These are phyloP conservation scores for Halocaridina rubra DNA, from an alignment of 2,888 invertebrate species.

Conservation along the genomic window DNA sequence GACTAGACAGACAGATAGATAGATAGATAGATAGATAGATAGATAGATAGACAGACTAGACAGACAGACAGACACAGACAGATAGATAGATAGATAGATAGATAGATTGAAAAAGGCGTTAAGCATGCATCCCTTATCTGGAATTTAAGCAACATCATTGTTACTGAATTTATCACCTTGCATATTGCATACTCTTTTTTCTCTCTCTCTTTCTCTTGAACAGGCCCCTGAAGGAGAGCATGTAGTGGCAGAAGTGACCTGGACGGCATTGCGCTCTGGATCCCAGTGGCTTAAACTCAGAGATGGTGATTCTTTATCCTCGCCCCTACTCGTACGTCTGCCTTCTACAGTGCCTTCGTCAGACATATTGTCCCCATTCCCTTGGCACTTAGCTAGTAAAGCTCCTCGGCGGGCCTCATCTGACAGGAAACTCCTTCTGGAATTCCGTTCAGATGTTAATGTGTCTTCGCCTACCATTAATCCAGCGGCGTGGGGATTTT, in stretches of 20 bases:
- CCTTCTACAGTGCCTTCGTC: slow-evolving; percentile 2
- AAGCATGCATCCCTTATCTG: too few species aligned
- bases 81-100: too few species aligned
- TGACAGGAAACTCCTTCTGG: slow-evolving; percentile 33
- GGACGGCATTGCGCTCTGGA: slow-evolving; percentile 42
- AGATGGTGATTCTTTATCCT: slow-evolving; percentile 38
- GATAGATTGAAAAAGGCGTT: too few species aligned
- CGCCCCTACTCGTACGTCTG: slow-evolving; percentile 50
- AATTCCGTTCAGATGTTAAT: slow-evolving; percentile 48
- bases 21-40: too few species aligned
- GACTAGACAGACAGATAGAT: too few species aligned
- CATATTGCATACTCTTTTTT: too few species aligned
- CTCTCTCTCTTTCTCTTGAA: too few species aligned
- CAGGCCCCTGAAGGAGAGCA: slow-evolving; percentile 40
- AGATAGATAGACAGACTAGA: too few species aligned
- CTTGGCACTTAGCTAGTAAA: background rate
- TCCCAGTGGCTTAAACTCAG: slow-evolving; percentile 61
- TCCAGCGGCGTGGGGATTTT: slow-evolving; percentile 47
- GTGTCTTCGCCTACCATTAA: background rate
- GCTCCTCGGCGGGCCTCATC: slow-evolving; percentile 12
- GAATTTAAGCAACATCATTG: too few species aligned
- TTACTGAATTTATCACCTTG: too few species aligned
- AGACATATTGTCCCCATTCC: background rate
- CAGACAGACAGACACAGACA: too few species aligned
- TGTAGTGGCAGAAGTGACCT: slow-evolving; percentile 30